These are phyloP conservation scores for Tanypteryx hageni DNA, from an alignment of 2,888 invertebrate species.

Conservation along the genomic window DNA sequence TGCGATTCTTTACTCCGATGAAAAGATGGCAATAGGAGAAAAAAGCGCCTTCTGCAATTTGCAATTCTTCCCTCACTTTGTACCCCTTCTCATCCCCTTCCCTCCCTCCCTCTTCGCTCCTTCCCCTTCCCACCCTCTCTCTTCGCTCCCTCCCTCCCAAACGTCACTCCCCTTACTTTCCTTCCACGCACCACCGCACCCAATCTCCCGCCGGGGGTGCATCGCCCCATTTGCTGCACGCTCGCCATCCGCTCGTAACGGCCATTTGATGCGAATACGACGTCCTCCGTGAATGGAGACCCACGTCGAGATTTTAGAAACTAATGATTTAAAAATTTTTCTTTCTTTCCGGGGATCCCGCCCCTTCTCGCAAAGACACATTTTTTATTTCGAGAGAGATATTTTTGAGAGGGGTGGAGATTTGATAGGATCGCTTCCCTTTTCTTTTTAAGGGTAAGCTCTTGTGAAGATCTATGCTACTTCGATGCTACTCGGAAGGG, in stretches of 20 bases:
- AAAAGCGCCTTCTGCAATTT: no score
- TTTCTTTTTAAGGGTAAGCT: no score
- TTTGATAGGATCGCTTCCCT: neutral
- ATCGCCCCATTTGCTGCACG: conserved; percentile 12
- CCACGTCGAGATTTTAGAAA: neutral
- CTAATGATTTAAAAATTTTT: conserved; percentile 19
- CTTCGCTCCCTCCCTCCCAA: no score
- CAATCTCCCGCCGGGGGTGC: neutral
- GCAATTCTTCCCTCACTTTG: no score
- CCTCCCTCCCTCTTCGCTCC: no score
- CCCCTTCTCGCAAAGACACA: neutral
- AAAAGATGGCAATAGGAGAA: no score
- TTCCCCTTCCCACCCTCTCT: no score
- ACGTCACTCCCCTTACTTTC: no score
- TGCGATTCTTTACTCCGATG: no score
- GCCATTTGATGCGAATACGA: conserved; percentile 19
- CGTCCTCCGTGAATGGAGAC: neutral
- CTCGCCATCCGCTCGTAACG: conserved; percentile 6
- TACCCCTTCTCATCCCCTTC: no score
- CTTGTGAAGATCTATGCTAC: no score
- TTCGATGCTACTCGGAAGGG: no score
- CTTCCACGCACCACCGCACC: neutral
- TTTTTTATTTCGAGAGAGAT: neutral
- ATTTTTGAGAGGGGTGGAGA: neutral
- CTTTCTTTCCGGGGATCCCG: conserved; percentile 7